Base-by-base conservation (phyloP, 2,113 vertebrate species). In the Alces alces region DNA sequence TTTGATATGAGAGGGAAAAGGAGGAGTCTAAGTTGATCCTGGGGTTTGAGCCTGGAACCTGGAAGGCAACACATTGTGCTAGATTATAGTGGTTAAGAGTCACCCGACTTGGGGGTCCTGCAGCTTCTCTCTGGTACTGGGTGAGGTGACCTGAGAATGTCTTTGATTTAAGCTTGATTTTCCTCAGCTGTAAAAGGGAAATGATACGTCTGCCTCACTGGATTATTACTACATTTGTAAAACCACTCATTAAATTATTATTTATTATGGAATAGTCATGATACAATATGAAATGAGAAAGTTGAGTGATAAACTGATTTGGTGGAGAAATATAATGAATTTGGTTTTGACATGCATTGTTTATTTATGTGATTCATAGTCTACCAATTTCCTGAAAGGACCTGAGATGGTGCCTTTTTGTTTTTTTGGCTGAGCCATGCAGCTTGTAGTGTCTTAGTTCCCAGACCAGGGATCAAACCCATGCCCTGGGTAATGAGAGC, bases 251-350 rank as follows among this genome's bases (percentile, higher is more conserved):
- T 43, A 78, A 39, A 66, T 85, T 60, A 86, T 83, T 93, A 86
- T 91, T 70, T 93, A 89, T 86, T 89, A 66, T 84, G n/a, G 33
- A 50, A 23, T 97, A 84, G 89, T 91, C 66, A 19, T 83, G 33
- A 57, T 95, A 4, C 7, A 89, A 6, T 86, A 47, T 89, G 39
- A 86, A 93, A 91, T 87, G 36, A 30, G 50, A 86, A 86, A 78
- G 57, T 85, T 87, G 21, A 94, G 13, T 54, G 8, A 60, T 45
- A 96, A 93, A 95, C 39, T 61, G 54, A 96, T 89, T 93, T 97
- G 43, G n/a, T 89, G 36, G 90, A 50, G 25, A 66, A 96, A 86
- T 86, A 28, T 2, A 91, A 76, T 84, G 28, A 52, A 50, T 97
- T 93, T 76, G 43, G 7, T 64, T 57, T 36, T 84, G 28, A 33